Evolutionary conservation across 1,140 invertebrate species (phyloP).

Genomic region (Drosophila tristis): DNA sequence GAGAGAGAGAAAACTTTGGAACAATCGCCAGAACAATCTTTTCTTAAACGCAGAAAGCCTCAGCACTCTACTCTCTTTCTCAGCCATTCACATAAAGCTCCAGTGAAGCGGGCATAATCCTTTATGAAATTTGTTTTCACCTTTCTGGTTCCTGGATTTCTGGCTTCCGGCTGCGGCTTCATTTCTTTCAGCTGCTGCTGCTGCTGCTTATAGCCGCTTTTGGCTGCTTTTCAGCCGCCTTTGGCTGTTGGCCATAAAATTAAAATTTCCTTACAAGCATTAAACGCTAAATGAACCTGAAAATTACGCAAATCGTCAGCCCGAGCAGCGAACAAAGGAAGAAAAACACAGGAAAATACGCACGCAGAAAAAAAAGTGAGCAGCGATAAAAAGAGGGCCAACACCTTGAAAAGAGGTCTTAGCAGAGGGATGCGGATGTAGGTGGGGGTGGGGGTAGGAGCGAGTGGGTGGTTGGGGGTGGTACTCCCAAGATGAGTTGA

Average conservation of each 20-base stretch:
- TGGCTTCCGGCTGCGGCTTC: too few species aligned
- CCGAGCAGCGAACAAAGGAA: conserved; percentile 11
- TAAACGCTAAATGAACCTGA: conserved; percentile 83
- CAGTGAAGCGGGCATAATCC: conserved; percentile 71
- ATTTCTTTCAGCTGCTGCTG: too few species aligned
- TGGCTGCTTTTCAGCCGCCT: conserved; percentile 37
- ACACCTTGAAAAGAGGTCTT: conserved; percentile 44
- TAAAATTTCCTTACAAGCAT: conserved; percentile 83
- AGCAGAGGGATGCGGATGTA: neutral
- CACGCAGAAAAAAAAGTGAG: conserved; percentile 44
- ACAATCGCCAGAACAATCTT: too few species aligned
- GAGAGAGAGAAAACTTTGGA: too few species aligned
- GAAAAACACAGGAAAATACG: conserved; percentile 17
- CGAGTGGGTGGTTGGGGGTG: neutral
- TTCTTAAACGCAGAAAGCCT: too few species aligned
- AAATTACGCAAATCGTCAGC: conserved; percentile 81
- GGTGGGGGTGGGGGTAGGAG: neutral
- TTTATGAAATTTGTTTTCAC: conserved; percentile 74
- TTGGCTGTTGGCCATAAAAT: conserved; percentile 78
- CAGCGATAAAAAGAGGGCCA: conserved; percentile 59
- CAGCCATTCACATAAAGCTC: conserved; percentile 23
- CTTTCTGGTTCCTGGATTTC: conserved; percentile 35
- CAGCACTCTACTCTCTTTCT: too few species aligned
- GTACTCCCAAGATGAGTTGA: conserved; percentile 31
- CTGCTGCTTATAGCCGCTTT: too few species aligned